A percentile compares a stretch with the other conserved stretches of the same genome.
phyloP scores from a whole-genome alignment of 2,888 invertebrate species.

The Hydrotaea cyrtoneurina region DNA sequence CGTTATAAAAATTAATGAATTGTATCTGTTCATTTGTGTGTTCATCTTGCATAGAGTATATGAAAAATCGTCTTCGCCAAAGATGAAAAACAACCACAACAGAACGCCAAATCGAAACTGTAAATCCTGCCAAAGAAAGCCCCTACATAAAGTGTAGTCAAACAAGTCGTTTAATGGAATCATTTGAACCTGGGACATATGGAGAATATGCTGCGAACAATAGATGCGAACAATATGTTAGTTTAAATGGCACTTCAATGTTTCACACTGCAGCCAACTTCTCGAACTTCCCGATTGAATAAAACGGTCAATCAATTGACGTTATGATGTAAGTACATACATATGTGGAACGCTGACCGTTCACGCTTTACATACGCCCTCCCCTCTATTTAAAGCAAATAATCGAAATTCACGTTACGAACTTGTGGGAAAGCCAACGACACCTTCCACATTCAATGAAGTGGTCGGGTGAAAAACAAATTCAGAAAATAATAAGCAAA shows the following conservation, averaged over 20 bases:
- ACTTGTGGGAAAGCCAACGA: background rate
- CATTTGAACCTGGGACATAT: too few species aligned
- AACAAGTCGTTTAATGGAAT: background rate
- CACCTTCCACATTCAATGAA: slow-evolving; percentile 3
- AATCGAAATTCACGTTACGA: background rate
- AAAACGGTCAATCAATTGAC: too few species aligned
- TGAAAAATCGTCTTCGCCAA: background rate
- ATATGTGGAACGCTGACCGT: too few species aligned
- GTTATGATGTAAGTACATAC: too few species aligned
- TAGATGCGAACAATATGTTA: too few species aligned
- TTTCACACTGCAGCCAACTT: too few species aligned
- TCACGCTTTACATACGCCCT: too few species aligned
- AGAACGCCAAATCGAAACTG: background rate
- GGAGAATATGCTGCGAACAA: too few species aligned
- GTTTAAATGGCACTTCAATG: too few species aligned
- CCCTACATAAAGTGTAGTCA: background rate
- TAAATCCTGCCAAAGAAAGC: background rate
- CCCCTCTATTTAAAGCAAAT: too few species aligned
- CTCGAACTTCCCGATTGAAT: too few species aligned
- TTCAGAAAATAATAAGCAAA: background rate
- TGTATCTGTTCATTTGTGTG: slow-evolving; percentile 8
- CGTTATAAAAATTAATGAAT: slow-evolving; percentile 40
- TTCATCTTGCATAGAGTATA: slow-evolving; percentile 12
- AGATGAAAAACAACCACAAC: slow-evolving; percentile 8
- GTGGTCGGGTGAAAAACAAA: background rate